Evolutionary conservation across 2,113 vertebrate genomes (phyloP), one percentile per base, ranked within the genome.

Genomic region (Heterochromis multidens): DNA sequence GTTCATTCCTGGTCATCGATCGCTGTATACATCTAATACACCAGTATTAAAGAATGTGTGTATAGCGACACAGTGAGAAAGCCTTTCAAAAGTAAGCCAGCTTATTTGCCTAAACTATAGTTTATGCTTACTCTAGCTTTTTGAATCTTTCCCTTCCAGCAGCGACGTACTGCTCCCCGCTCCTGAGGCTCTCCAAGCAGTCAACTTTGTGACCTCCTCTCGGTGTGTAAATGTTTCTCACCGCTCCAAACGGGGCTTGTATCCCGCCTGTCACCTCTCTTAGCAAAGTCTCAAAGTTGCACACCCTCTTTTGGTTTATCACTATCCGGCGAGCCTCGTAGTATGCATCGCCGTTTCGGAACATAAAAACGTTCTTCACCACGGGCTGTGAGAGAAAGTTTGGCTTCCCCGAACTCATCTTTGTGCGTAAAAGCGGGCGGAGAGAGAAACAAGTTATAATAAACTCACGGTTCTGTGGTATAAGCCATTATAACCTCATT

Each of bases 81-180:
- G 1, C 27, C 67, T 21, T 52, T 3, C 31, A 74, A 74, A 74
- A 5, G 67, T 74, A 31, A 46, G 46, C 43, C 8, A 52, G 17
- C 17, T 52, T 52, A 52, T 52, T 21, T 52, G 46, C 43, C 70
- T 27, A 54, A 61, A 33, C 4, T 14, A 52, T 1, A 35, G 27
- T 60, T 27, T 13, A 21, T 40, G 74, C 98, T 98, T 95, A 99
- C 98, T 99, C 97, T 63, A 99, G 93, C 84, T 97, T 98, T 92
- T 98, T 99, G 95, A 99, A 99, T 84, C 93, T 97, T 91, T 99
- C 99, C 87, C 87, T 96, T 77, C 98, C 99, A 6, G 97, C 98
- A 5, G 98, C 98, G 78, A 99, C 99, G 67, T 99, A 99, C 87
- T 97, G 97, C 94, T 97, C 97, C n/a, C 98, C 98, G 46, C 95